phyloP scores from a whole-genome alignment of 1,140 invertebrate species.

The Drosophila prosaltans region DNA sequence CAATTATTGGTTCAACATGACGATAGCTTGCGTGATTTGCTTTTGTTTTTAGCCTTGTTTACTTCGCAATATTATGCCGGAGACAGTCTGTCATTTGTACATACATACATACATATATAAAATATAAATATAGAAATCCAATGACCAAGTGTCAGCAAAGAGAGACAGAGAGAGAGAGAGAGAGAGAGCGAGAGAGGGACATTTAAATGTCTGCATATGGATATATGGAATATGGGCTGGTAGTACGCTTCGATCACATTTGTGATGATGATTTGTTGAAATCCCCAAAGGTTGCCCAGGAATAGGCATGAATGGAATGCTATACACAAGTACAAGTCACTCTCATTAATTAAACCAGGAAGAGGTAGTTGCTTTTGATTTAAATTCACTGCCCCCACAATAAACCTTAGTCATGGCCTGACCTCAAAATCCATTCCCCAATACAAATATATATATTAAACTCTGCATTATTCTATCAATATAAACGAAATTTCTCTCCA shows the following conservation, averaged over 20 bases:
- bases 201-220: conserved; percentile 18
- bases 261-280: conserved; percentile 61
- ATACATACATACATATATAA: background rate
- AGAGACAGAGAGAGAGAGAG: conserved; percentile 15
- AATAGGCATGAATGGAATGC: background rate
- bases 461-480: too few species aligned
- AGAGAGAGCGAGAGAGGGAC: too few species aligned
- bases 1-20: conserved; percentile 68
- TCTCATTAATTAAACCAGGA: conserved; percentile 71
- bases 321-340: conserved; percentile 60
- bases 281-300: conserved; percentile 23
- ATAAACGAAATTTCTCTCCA: too few species aligned
- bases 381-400: conserved; percentile 15
- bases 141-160: conserved; percentile 64
- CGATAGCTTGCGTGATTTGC: conserved; percentile 62
- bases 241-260: background rate
- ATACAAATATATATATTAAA: background rate
- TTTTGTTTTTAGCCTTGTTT: conserved; percentile 54
- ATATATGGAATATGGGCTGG: conserved; percentile 32
- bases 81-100: conserved; percentile 63
- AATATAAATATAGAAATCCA: conserved; percentile 36
- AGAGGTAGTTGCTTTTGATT: conserved; percentile 35
- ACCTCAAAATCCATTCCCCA: background rate
- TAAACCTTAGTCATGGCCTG: conserved; percentile 37
- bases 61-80: conserved; percentile 34